A percentile compares a stretch with the other conserved stretches of the same genome.
Evolutionary conservation across 2,888 invertebrate species (phyloP).

Genomic region (Seira ritae): DNA sequence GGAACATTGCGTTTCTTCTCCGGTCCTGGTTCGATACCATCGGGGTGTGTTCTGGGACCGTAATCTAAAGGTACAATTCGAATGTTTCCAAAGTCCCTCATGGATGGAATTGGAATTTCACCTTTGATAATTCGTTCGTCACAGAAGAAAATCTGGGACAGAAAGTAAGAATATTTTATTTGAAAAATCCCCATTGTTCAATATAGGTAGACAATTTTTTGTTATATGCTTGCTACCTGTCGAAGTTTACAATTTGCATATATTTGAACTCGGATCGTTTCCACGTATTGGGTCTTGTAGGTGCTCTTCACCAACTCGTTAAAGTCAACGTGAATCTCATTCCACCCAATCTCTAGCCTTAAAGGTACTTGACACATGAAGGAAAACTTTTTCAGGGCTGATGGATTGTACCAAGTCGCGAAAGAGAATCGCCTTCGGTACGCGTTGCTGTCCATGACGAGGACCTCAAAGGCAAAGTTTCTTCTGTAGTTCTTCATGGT

Average conservation of each 20-base stretch:
- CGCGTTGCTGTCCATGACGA: constrained; percentile 66
- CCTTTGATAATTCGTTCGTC: constrained; percentile 56
- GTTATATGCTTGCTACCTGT: constrained; percentile 52
- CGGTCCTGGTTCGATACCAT: constrained; percentile 58
- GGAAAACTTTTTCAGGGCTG: constrained; percentile 52
- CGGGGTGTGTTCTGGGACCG: constrained; percentile 62
- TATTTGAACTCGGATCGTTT: constrained; percentile 67
- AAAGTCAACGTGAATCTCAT: constrained; percentile 70
- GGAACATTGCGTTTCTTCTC: constrained; percentile 30
- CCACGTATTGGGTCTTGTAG: constrained; percentile 66
- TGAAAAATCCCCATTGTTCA: neutral
- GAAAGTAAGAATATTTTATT: neutral
- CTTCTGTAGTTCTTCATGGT: constrained; percentile 68
- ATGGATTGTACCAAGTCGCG: constrained; percentile 61
- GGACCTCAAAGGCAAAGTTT: constrained; percentile 71
- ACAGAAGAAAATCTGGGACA: constrained; percentile 62
- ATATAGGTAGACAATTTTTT: neutral
- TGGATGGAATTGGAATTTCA: constrained; percentile 58
- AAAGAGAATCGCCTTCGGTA: constrained; percentile 64
- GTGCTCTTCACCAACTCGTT: constrained; percentile 66
- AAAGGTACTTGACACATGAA: constrained; percentile 67
- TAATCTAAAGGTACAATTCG: constrained; percentile 41
- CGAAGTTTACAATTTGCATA: constrained; percentile 71
- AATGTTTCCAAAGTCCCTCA: constrained; percentile 57
- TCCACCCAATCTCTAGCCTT: constrained; percentile 71